These are phyloP conservation scores for Cosmia trapezina DNA, from an alignment of 2,888 invertebrate species.

Conservation along the genomic window DNA sequence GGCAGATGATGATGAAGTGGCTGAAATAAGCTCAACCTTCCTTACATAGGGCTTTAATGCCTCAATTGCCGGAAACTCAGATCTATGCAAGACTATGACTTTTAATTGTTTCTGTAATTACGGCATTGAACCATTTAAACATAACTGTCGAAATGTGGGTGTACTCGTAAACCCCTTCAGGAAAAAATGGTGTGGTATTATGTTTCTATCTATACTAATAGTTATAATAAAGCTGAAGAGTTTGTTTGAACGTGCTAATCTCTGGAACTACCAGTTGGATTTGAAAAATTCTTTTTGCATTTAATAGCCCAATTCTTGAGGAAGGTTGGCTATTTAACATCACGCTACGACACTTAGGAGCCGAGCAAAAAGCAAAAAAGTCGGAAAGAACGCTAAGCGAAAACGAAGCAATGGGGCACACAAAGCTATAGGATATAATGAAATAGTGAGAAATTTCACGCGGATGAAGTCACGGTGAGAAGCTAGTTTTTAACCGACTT, in stretches of 20 bases:
- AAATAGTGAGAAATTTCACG: not conserved
- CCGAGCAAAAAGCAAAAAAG: not conserved
- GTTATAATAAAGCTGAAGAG: not conserved
- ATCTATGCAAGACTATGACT: too few relatives aligned
- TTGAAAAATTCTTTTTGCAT: not conserved
- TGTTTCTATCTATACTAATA: not conserved
- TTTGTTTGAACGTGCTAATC: not conserved
- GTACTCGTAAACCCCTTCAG: too few relatives aligned
- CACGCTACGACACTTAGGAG: not conserved
- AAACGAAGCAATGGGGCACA: not conserved
- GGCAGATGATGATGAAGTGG: too few relatives aligned
- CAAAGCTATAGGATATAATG: not conserved
- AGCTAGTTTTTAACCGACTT: not conserved
- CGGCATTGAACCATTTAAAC: too few relatives aligned
- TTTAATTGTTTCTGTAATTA: too few relatives aligned
- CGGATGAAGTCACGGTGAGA: not conserved
- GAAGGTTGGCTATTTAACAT: not conserved
- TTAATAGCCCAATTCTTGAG: too few relatives aligned
- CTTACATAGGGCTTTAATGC: too few relatives aligned
- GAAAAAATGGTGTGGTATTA: not conserved
- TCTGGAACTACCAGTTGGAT: not conserved
- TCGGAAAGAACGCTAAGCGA: too few relatives aligned
- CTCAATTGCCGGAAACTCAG: too few relatives aligned
- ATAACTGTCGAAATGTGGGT: not conserved
- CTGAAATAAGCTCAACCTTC: too few relatives aligned